Base-by-base conservation (phyloP, 2,888 invertebrate genomes). In the Tetheella fluctuosa region DNA sequence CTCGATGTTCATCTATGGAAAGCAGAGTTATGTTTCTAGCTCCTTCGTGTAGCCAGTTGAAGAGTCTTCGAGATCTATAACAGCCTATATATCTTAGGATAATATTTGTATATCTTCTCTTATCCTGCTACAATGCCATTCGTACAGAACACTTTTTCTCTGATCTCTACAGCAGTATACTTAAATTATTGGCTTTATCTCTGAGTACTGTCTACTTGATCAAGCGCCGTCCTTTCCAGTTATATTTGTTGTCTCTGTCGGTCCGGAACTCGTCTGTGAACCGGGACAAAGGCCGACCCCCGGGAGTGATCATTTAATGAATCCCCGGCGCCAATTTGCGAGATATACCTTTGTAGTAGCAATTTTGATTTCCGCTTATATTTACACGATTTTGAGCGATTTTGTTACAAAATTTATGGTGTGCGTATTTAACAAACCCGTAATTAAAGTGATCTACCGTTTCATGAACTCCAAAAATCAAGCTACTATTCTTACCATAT, bases 221-320 rank as follows among this genome's bases (percentile, higher is more conserved):
- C 13, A 37, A 55, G 20, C 55, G n/a, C 37, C 37, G 60, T 61
- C 67, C 61, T 52, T 66, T 62, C 64, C 72, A 72, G 70, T 64
- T 62, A 71, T 73, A 71, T 74, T 76, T 64, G 71, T 48, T 20
- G 48, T 48, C 48, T 48, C 48, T 48, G 48, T 34, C 66, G 64
- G 65, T 59, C 48, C 70, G 66, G 66, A 67, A 66, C 63, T 62
- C 63, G 59, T 61, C 64, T 63, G 66, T 54, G 48, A 58, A 54
- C 64, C 63, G 58, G 59, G 60, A 64, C 64, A 65, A 67, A 71
- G 68, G 62, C 67, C 48, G 48, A 48, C 48, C 65, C 59, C 69
- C 62, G 65, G 65, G 67, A 71, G 69, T 66, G 74, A 76, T 77
- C 73, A 68, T 72, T 76, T 77, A 77, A 80, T 80, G 78, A 79